Conservation (phyloP, 2,888 invertebrate species). For the Sicus ferrugineus region DNA sequence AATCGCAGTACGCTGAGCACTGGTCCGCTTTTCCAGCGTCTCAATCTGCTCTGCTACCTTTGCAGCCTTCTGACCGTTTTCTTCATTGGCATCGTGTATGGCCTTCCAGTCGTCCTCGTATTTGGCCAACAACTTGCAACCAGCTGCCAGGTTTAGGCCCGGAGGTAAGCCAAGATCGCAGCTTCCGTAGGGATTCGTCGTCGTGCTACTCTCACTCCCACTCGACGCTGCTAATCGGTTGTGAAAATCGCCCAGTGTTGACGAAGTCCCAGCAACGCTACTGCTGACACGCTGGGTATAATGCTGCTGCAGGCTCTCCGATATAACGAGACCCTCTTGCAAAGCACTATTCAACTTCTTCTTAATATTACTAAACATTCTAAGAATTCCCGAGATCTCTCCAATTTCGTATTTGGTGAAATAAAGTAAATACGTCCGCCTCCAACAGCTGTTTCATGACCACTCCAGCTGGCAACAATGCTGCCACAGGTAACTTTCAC, state of each 20-base stretch:
- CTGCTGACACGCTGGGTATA: conserved; percentile 53
- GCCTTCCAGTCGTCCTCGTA: conserved; percentile 74
- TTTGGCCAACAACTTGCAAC: conserved; percentile 70
- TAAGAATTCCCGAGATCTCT: no score
- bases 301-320: conserved; percentile 58
- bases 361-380: conserved; percentile 65
- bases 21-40: conserved; percentile 57
- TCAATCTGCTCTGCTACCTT: conserved; percentile 65
- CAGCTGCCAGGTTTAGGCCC: conserved; percentile 68
- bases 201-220: no score
- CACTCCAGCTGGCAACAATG: no score
- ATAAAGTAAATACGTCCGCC: no score
- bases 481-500: no score
- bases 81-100: conserved; percentile 70
- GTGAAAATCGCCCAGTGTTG: conserved; percentile 30
- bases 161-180: conserved; percentile 49
- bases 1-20: conserved; percentile 49
- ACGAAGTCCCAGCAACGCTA: not conserved
- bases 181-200: conserved; percentile 2
- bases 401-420: no score
- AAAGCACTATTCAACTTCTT: conserved; percentile 66
- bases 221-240: no score
- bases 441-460: no score
- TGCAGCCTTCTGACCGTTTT: conserved; percentile 69
- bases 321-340: conserved; percentile 65